Percentiles rank a stretch among this genome's conserved stretches.
These are phyloP conservation scores for Clarias batrachus DNA, from an alignment of 2,113 vertebrate genomes.

Conservation along the genomic window DNA sequence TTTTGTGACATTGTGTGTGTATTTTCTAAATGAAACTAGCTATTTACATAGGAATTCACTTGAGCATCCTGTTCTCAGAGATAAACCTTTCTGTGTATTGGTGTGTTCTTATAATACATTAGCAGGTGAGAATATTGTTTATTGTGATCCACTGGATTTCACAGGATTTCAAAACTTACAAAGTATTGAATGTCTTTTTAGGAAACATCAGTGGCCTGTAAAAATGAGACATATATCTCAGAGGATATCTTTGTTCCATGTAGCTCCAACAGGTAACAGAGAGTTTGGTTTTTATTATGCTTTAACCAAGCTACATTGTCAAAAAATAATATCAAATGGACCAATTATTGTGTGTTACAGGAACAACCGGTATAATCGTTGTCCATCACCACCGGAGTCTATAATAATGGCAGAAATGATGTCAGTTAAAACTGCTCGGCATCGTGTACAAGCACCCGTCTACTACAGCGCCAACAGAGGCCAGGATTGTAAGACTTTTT, in stretches of 20 bases:
- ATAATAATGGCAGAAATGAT: background rate
- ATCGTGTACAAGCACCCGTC: background rate
- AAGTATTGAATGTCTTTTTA: background rate
- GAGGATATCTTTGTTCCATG: background rate
- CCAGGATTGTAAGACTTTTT: background rate
- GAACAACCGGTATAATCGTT: background rate
- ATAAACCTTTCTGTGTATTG: background rate
- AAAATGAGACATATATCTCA: background rate
- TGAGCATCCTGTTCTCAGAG: background rate
- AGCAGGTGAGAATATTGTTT: background rate
- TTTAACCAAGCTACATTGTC: background rate
- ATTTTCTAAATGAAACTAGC: background rate
- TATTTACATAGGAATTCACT: background rate
- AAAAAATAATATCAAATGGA: background rate
- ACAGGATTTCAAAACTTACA: background rate
- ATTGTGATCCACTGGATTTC: background rate
- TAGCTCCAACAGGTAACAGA: slow-evolving; percentile 8
- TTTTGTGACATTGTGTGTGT: background rate
- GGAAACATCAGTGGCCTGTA: background rate
- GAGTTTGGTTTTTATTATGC: background rate
- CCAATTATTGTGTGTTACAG: background rate
- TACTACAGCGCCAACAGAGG: background rate
- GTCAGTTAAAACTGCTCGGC: background rate
- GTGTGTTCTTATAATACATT: background rate
- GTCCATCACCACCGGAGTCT: background rate